A percentile compares a stretch with the other conserved stretches of the same genome.
Evolutionary conservation across 1,140 invertebrate genomes (phyloP).

Genomic region (Eubasilissa regina): DNA sequence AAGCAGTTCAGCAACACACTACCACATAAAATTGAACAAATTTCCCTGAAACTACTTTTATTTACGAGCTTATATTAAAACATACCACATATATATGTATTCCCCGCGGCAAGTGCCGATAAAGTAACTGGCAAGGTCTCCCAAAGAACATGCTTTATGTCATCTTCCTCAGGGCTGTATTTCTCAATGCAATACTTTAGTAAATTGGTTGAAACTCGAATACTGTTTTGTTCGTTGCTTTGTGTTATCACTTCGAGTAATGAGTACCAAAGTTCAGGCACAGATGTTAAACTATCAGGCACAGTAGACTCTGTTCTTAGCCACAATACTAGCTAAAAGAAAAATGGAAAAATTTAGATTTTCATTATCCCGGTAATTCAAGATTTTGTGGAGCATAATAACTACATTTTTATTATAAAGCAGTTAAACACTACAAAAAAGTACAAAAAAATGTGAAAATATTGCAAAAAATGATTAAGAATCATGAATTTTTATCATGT

Average conservation of each 20-base stretch:
- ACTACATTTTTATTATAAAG: no score
- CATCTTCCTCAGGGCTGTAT: slow-evolving; percentile 27
- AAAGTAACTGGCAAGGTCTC: slow-evolving; percentile 48
- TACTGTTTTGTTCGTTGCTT: slow-evolving; percentile 23
- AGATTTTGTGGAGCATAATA: no score
- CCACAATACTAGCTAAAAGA: slow-evolving; percentile 51
- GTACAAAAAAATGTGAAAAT: no score
- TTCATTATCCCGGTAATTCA: no score
- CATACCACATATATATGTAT: slow-evolving; percentile 17
- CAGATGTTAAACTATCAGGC: slow-evolving; percentile 35
- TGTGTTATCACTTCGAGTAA: slow-evolving; percentile 52
- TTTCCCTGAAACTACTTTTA: no score
- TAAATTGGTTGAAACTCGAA: slow-evolving; percentile 28
- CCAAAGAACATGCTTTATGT: slow-evolving; percentile 50
- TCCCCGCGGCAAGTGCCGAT: slow-evolving; percentile 24
- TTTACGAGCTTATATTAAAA: no score
- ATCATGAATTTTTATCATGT: no score
- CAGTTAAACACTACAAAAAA: no score
- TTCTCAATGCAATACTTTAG: slow-evolving; percentile 48
- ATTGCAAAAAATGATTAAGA: no score
- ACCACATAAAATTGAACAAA: no score
- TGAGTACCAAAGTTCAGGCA: slow-evolving; percentile 49
- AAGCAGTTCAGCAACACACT: no score
- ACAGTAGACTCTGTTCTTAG: slow-evolving; percentile 48
- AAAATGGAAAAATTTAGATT: slow-evolving; percentile 28